Percentiles rank a stretch among this genome's conserved stretches.
Conservation (phyloP, 2,113 vertebrate species). For the Colossoma macropomum region DNA sequence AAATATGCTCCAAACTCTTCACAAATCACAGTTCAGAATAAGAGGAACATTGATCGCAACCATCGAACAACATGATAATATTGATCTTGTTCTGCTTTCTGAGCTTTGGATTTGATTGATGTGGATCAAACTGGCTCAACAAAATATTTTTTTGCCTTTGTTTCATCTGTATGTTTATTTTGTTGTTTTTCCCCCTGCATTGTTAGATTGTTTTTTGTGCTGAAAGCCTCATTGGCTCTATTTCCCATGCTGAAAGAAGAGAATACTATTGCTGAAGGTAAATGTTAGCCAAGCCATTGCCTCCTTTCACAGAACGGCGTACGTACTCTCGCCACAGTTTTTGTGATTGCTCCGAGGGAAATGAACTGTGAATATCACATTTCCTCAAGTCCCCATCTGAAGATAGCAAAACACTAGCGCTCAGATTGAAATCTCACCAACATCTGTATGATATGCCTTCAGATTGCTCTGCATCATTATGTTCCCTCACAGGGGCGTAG, state of each 20-base stretch:
- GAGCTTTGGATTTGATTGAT: neutral
- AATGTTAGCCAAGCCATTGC: neutral
- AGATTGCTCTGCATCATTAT: neutral
- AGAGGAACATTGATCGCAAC: neutral
- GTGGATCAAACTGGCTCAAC: neutral
- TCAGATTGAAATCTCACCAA: neutral
- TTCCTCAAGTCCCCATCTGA: neutral
- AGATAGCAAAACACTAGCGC: neutral
- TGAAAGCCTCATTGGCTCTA: neutral
- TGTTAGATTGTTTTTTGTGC: neutral
- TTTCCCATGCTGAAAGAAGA: neutral
- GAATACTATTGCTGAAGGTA: neutral
- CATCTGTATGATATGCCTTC: neutral
- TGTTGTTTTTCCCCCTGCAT: neutral
- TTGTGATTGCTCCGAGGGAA: neutral
- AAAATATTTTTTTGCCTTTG: neutral
- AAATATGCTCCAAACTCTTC: neutral
- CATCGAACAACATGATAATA: neutral
- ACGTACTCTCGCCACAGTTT: neutral
- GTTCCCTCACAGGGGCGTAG: neutral
- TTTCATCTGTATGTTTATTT: neutral
- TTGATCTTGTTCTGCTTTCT: neutral
- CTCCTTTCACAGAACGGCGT: neutral
- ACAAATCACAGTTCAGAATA: neutral
- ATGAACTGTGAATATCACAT: neutral